phyloP scores from a whole-genome alignment of 2,797 vertebrate species.

The Enteromius mattozi region DNA sequence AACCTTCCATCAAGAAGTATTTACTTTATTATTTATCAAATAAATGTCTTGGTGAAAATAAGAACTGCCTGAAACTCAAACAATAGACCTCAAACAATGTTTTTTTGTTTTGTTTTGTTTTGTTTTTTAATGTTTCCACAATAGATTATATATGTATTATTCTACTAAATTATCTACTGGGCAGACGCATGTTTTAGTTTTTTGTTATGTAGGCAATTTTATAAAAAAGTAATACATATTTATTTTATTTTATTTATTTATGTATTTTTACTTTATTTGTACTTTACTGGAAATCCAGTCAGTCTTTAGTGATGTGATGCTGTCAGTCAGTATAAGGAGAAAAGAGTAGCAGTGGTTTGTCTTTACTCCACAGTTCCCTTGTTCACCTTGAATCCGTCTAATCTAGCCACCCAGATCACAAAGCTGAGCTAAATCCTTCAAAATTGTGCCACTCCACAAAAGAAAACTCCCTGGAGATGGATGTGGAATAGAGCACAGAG shows the following conservation, averaged over 20 bases:
- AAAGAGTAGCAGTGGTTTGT: neutral
- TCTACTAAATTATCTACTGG: neutral
- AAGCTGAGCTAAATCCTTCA: slow-evolving; percentile 7
- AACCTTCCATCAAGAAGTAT: neutral
- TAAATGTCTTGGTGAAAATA: neutral
- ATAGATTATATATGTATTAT: neutral
- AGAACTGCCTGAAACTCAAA: neutral
- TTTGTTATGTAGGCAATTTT: neutral
- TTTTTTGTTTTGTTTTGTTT: neutral
- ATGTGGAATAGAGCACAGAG: neutral
- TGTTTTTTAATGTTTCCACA: neutral
- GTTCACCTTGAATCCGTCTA: neutral
- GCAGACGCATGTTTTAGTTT: neutral
- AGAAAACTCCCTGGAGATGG: slow-evolving; percentile 17
- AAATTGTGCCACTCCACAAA: slow-evolving; percentile 43
- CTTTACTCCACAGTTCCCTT: neutral
- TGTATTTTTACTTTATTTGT: neutral
- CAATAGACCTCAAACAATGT: neutral
- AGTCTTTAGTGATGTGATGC: neutral
- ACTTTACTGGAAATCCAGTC: neutral
- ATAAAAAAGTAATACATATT: neutral
- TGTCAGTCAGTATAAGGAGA: neutral
- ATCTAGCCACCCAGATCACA: slow-evolving; percentile 4
- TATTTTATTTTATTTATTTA: neutral
- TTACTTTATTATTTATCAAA: neutral